Evolutionary conservation across 2,888 invertebrate genomes (phyloP).

Genomic region (Galerucella calmariensis): DNA sequence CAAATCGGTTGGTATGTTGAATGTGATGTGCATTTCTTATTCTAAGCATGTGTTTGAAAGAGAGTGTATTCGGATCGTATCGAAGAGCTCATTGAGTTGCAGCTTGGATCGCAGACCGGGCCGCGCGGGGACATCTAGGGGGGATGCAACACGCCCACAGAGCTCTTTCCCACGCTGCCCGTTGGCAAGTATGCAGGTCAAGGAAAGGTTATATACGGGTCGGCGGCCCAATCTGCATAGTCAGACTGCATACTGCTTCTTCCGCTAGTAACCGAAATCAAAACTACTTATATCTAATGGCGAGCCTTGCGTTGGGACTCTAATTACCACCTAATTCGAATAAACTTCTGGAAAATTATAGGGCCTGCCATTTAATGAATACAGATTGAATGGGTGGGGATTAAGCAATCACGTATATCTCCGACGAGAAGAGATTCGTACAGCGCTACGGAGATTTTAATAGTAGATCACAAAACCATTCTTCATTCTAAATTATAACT

Average conservation of each 20-base stretch:
- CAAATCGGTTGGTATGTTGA: slow-evolving; percentile 42
- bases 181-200: slow-evolving; percentile 74
- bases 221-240: slow-evolving; percentile 63
- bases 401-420: slow-evolving; percentile 42
- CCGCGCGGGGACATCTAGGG: slow-evolving; percentile 68
- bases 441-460: slow-evolving; percentile 50
- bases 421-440: slow-evolving; percentile 34
- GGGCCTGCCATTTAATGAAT: slow-evolving; percentile 50
- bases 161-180: slow-evolving; percentile 68
- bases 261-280: slow-evolving; percentile 53
- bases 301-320: slow-evolving; percentile 41
- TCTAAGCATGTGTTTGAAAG: slow-evolving; percentile 64
- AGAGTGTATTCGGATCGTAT: slow-evolving; percentile 63
- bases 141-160: slow-evolving; percentile 67
- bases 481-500: slow-evolving; percentile 38
- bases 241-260: slow-evolving; percentile 52
- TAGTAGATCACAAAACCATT: slow-evolving; percentile 63
- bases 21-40: slow-evolving; percentile 58
- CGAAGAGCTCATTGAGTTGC: slow-evolving; percentile 65
- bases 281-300: slow-evolving; percentile 43
- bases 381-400: slow-evolving; percentile 44
- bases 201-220: slow-evolving; percentile 71
- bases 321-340: slow-evolving; percentile 54
- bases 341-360: slow-evolving; percentile 59
- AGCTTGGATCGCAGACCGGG: slow-evolving; percentile 60